Evolutionary conservation across 2,888 invertebrate genomes (phyloP), one percentile per base, ranked within the genome.

Genomic region (Sphaerolaimus hirsutus): DNA sequence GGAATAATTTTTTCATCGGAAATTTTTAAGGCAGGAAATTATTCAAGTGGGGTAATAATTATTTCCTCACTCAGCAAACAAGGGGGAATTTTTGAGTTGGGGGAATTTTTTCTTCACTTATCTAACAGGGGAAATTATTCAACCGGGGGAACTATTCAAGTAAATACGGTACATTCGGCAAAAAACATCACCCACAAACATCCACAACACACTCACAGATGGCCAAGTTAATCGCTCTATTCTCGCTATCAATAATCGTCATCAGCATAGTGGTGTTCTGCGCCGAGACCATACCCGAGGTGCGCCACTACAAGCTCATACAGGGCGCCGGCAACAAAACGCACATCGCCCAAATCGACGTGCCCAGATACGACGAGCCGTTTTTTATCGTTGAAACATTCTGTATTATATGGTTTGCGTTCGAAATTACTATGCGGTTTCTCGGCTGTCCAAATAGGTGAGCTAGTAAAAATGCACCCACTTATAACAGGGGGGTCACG

Each of bases 331-430:
- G n/a, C n/a, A 44, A 37, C 22, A 3, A 24, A 12, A 44, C 44
- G 14, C 12, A 81, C 74, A 83, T 75, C 79, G 66, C 87, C 71
- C 71, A 71, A 58, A 91, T 93, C 73, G 91, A 91, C 75, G 87
- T 89, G 70, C 91, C 91, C 65, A 87, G 87, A 69, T 86, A 91
- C 69, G 89, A 84, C 64, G 91, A 93, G 72, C 91, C 91, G 61
- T 93, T 93, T 78, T 93, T 93, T 77, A 77, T 91, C 69, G 89
- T 91, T 72, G 91, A 93, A 74, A 93, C 91, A 64, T 79, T 87
- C 67, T 93, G 91, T 74, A 91, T 93, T 69, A 81, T 91, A 69
- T 93, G 91, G 91, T 93, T 93, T 74, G 86, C 89, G 64, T 89
- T 66, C 72, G 91, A 93, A 73, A 75, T 86, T 32, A 22, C 86